These are phyloP conservation scores for Argynnis bischoffii DNA, from an alignment of 2,888 invertebrate species.

Conservation along the genomic window DNA sequence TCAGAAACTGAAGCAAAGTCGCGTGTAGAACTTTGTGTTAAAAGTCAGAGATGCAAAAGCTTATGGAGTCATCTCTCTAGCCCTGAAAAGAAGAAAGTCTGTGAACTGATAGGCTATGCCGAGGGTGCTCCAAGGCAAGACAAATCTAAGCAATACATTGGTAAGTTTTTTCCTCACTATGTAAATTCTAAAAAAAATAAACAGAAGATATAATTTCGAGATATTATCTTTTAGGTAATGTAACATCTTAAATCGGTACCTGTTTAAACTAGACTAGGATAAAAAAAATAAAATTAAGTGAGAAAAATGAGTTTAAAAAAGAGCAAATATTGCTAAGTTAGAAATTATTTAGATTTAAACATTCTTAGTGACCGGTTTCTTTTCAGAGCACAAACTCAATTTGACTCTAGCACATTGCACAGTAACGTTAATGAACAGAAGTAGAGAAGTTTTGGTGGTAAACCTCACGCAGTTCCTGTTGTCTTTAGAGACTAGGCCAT, in stretches of 20 bases:
- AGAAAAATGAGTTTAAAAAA: too few relatives aligned
- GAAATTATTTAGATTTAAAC: too few relatives aligned
- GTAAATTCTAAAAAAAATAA: background rate
- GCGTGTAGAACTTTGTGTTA: conserved; percentile 75
- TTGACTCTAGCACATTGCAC: conserved; percentile 89
- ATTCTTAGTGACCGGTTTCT: background rate
- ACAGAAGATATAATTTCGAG: too few relatives aligned
- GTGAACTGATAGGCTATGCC: conserved; percentile 84
- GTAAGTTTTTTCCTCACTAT: conserved; percentile 53
- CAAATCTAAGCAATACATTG: conserved; percentile 82
- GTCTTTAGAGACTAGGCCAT: conserved; percentile 86
- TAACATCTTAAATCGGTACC: background rate
- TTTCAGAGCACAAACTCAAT: conserved; percentile 88
- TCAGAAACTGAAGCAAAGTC: conserved; percentile 50
- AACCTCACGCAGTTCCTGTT: conserved; percentile 88
- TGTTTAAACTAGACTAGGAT: background rate
- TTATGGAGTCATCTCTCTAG: conserved; percentile 84
- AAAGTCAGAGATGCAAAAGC: conserved; percentile 77
- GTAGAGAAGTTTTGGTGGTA: conserved; percentile 87
- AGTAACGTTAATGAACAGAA: conserved; percentile 85
- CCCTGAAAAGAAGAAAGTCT: conserved; percentile 83
- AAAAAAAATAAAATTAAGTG: background rate
- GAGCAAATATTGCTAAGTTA: too few relatives aligned
- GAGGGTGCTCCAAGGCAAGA: conserved; percentile 77
- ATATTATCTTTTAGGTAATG: too few relatives aligned